Percentiles rank a stretch among this genome's conserved stretches.
These are phyloP conservation scores for Triplophysa siluroides DNA, from an alignment of 2,113 vertebrate genomes.

Conservation along the genomic window DNA sequence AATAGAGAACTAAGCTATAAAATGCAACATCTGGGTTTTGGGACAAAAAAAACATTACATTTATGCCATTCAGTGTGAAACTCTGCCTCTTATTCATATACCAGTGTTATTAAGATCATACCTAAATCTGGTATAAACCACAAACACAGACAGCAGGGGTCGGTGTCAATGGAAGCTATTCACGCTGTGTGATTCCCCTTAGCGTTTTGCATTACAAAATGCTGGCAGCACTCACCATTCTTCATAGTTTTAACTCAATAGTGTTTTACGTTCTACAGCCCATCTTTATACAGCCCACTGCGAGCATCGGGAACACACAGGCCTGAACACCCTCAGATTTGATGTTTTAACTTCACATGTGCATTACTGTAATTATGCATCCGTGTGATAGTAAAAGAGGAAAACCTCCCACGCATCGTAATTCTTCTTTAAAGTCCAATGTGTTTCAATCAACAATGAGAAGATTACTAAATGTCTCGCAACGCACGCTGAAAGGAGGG, in stretches of 20 bases:
- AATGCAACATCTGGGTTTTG: too few species aligned
- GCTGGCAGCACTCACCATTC: too few species aligned
- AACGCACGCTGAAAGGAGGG: background rate
- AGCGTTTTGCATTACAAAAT: background rate
- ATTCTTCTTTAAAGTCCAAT: background rate
- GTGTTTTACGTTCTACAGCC: background rate
- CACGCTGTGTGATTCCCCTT: too few species aligned
- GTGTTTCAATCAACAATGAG: background rate
- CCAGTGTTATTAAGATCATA: too few species aligned
- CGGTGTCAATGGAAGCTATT: too few species aligned
- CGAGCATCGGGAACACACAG: background rate
- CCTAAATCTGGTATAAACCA: too few species aligned
- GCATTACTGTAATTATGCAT: slow-evolving; percentile 25
- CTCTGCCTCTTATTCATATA: too few species aligned
- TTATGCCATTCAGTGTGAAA: too few species aligned
- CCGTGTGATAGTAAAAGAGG: background rate
- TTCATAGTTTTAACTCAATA: background rate
- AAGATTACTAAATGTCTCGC: background rate
- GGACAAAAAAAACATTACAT: too few species aligned
- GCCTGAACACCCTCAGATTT: background rate
- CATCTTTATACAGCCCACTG: background rate
- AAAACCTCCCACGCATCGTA: background rate
- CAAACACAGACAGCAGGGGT: too few species aligned
- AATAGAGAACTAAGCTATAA: too few species aligned
- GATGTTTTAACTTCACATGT: background rate